Evolutionary conservation across 2,797 vertebrate species (phyloP).

Genomic region (Dermochelys coriacea): DNA sequence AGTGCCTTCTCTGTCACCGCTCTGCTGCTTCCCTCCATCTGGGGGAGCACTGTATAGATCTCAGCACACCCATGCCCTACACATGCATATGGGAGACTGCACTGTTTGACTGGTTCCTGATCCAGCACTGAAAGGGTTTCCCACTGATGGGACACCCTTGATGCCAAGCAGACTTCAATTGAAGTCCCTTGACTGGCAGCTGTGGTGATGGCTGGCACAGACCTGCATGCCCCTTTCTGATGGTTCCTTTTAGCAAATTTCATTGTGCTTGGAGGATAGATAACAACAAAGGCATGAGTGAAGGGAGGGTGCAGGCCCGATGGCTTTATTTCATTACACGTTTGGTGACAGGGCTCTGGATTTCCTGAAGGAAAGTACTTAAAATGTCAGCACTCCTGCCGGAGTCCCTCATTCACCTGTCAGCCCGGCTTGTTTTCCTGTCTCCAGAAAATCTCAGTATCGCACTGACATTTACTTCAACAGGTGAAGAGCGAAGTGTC

Average conservation of each 20-base stretch:
- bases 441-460: slow-evolving; percentile 23
- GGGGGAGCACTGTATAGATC: not conserved
- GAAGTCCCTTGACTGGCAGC: not conserved
- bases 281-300: slow-evolving; percentile 7
- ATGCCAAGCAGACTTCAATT: not conserved
- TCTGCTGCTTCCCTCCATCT: not conserved
- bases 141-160: not conserved
- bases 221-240: too few species aligned
- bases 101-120: not conserved
- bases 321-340: slow-evolving; percentile 6
- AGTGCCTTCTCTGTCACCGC: fast-evolving
- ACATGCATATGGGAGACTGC: not conserved
- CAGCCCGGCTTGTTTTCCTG: slow-evolving; percentile 54
- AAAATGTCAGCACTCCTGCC: slow-evolving; percentile 40
- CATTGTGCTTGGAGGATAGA: not conserved
- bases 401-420: slow-evolving; percentile 43
- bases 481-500: slow-evolving; percentile 33
- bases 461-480: slow-evolving; percentile 27
- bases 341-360: slow-evolving; percentile 36
- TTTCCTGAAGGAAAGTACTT: slow-evolving; percentile 47
- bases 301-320: not conserved
- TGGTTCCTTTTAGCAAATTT: not conserved
- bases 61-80: not conserved
- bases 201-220: not conserved
- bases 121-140: not conserved